phyloP scores from a whole-genome alignment of 2,888 invertebrate species.

The Deroplatys truncata region DNA sequence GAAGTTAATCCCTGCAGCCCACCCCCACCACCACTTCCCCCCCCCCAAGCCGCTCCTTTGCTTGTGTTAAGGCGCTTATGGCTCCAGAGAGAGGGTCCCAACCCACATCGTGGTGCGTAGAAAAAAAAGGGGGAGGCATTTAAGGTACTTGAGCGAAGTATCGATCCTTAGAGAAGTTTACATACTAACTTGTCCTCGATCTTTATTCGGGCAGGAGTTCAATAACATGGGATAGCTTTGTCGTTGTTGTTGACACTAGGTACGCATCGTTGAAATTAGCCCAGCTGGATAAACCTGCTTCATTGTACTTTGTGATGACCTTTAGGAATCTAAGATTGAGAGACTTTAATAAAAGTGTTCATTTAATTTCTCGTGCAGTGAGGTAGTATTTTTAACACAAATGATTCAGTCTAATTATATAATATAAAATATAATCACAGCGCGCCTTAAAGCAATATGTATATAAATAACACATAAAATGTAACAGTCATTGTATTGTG shows the following conservation, averaged over 20 bases:
- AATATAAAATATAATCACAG: too few relatives aligned
- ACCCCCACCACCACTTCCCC: too few relatives aligned
- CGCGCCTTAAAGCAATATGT: too few relatives aligned
- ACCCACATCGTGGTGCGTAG: not conserved
- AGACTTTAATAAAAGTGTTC: too few relatives aligned
- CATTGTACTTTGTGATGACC: too few relatives aligned
- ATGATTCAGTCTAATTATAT: too few relatives aligned
- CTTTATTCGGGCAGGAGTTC: not conserved
- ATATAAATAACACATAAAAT: too few relatives aligned
- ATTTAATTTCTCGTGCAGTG: too few relatives aligned
- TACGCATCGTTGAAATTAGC: not conserved
- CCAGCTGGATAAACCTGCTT: not conserved
- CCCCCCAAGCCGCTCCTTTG: not conserved
- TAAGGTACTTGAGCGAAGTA: not conserved
- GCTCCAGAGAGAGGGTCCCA: not conserved
- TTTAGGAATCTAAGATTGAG: too few relatives aligned
- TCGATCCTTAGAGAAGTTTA: not conserved
- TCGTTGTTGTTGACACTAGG: not conserved
- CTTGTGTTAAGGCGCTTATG: not conserved
- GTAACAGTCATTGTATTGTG: too few relatives aligned
- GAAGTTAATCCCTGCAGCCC: not conserved
- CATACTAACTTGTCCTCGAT: not conserved
- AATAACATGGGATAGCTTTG: not conserved
- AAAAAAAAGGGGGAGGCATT: not conserved
- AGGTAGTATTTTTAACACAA: too few relatives aligned